These are phyloP conservation scores for Myrmophylax atrothorax DNA, from an alignment of 2,113 vertebrate species.

Conservation along the genomic window DNA sequence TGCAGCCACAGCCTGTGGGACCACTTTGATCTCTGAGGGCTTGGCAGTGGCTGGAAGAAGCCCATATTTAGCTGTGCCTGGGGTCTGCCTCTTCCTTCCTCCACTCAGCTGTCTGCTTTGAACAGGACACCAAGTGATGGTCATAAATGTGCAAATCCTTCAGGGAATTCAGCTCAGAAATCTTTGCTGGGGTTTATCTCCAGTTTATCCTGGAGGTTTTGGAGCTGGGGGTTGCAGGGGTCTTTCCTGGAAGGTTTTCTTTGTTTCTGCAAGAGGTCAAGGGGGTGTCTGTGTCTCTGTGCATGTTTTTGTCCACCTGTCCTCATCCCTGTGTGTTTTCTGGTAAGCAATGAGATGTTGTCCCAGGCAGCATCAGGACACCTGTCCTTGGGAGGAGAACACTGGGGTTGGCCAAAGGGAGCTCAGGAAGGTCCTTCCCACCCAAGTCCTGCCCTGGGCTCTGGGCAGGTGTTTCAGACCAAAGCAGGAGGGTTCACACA, in stretches of 20 bases:
- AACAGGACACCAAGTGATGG: not conserved
- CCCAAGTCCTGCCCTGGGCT: not conserved
- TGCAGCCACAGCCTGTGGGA: not conserved
- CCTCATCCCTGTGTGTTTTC: accelerated
- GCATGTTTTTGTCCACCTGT: not conserved
- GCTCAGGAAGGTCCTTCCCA: not conserved
- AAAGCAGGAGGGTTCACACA: not conserved
- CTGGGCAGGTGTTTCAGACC: not conserved
- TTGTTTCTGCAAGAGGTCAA: not conserved
- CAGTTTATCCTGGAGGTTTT: not conserved
- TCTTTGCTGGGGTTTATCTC: not conserved
- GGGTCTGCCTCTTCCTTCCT: not conserved
- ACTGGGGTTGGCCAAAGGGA: not conserved
- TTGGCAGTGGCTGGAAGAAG: not conserved
- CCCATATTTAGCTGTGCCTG: not conserved
- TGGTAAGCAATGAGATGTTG: not conserved
- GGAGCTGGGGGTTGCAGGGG: not conserved
- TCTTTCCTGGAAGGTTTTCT: not conserved
- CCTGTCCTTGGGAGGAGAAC: not conserved
- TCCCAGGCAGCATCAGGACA: accelerated
- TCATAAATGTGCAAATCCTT: not conserved
- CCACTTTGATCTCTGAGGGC: not conserved
- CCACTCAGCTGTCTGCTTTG: not conserved
- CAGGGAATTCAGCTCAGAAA: not conserved
- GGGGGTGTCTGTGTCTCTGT: not conserved